A percentile compares a stretch with the other conserved stretches of the same genome.
Evolutionary conservation across 1,140 invertebrate genomes (phyloP).

Genomic region (Drosophila athabasca): DNA sequence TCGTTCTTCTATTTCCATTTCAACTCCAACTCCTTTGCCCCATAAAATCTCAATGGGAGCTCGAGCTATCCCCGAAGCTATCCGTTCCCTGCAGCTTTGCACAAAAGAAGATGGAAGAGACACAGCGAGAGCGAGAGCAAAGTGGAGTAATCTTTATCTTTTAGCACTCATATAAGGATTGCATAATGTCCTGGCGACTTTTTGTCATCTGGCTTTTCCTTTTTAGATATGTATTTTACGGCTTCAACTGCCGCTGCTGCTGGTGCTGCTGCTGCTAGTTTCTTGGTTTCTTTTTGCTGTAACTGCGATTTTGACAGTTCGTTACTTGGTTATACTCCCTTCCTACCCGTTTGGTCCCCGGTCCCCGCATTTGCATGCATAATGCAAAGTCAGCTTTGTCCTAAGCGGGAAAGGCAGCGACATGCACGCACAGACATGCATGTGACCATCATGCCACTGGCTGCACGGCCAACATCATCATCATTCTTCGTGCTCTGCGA

Average conservation of each 20-base stretch:
- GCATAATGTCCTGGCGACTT: slow-evolving; percentile 67
- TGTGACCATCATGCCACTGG: slow-evolving; percentile 35
- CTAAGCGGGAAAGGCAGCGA: slow-evolving; percentile 34
- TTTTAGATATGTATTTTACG: slow-evolving; percentile 3
- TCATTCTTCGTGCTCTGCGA: slow-evolving; percentile 40
- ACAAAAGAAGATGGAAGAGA: slow-evolving; percentile 26
- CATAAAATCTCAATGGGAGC: slow-evolving; percentile 11
- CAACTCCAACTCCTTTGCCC: slow-evolving; percentile 31
- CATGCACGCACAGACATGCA: slow-evolving; percentile 31
- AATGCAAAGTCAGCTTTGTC: slow-evolving; percentile 60
- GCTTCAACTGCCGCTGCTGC: slow-evolving; percentile 9
- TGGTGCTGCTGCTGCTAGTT: slow-evolving; percentile 1
- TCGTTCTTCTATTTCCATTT: slow-evolving; percentile 11
- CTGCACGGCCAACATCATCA: slow-evolving; percentile 42
- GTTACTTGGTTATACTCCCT: slow-evolving; percentile 66
- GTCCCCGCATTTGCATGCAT: slow-evolving; percentile 68
- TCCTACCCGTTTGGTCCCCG: too few species aligned
- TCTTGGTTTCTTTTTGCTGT: slow-evolving; percentile 32
- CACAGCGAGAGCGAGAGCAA: slow-evolving; percentile 28
- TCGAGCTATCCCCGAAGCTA: slow-evolving; percentile 7
- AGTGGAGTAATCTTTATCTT: slow-evolving; percentile 62
- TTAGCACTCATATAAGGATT: slow-evolving; percentile 45
- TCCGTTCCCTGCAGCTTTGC: slow-evolving; percentile 42
- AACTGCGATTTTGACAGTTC: slow-evolving; percentile 81
- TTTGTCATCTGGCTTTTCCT: slow-evolving; percentile 33